These are phyloP conservation scores for Venusia cambrica DNA, from an alignment of 2,888 invertebrate species.

Conservation along the genomic window DNA sequence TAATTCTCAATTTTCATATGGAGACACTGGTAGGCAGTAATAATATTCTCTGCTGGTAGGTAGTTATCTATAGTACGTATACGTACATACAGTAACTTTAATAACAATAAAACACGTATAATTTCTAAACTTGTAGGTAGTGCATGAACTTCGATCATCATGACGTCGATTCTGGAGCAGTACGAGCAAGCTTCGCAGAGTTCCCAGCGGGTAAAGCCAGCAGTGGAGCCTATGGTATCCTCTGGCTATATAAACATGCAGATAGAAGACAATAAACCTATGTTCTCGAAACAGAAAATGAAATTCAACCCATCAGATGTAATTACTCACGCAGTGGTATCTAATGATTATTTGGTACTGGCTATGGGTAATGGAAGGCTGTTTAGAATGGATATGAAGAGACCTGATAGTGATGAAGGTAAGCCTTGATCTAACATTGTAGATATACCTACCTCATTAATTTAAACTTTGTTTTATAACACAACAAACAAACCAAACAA, in stretches of 20 bases:
- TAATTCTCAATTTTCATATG: too few species aligned
- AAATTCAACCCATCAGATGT: constrained; percentile 89
- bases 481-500: too few species aligned
- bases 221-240: constrained; percentile 67
- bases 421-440: too few species aligned
- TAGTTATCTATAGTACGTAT: too few species aligned
- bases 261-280: constrained; percentile 88
- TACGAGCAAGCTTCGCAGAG: constrained; percentile 88
- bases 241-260: constrained; percentile 79
- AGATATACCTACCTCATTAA: too few species aligned
- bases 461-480: too few species aligned
- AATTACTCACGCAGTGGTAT: constrained; percentile 90
- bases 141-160: constrained; percentile 46
- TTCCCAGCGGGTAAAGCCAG: constrained; percentile 56
- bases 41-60: too few species aligned
- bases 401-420: constrained; percentile 90
- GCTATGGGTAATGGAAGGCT: constrained; percentile 91
- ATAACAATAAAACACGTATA: too few species aligned
- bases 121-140: too few species aligned
- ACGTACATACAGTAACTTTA: too few species aligned
- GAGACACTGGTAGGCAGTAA: too few species aligned
- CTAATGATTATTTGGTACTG: constrained; percentile 90
- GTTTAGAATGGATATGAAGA: constrained; percentile 89
- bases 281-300: constrained; percentile 92
- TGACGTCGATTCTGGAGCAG: constrained; percentile 93